Base-by-base conservation (phyloP, 1,140 invertebrate genomes). In the Diuraphis noxia region DNA sequence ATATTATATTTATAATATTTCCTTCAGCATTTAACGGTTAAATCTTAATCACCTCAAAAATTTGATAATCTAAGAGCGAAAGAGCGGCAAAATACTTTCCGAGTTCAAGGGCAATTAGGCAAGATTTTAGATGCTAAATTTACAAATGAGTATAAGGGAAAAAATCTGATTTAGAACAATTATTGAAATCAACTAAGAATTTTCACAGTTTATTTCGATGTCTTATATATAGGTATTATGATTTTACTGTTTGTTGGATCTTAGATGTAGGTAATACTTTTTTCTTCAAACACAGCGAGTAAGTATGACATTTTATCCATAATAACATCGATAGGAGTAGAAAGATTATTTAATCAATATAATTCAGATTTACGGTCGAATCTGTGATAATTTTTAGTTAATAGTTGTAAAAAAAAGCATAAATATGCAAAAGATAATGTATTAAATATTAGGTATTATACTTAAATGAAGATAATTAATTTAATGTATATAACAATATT, bases 361-460 rank as follows among this genome's bases (percentile, higher is more conserved):
- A 63, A 25, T n/a, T n/a, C 4, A n/a, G 4, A 5, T 30, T n/a
- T 19, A n/a, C 1, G 0, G 2, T 7, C 13, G 5, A n/a, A 72
- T n/a, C 4, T 0, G 13, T n/a, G n/a, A 72, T 72, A 5, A n/a
- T n/a, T 72, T 63, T 5, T n/a, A n/a, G 19, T 72, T 72, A n/a
- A n/a, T 72, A 34, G 5, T 72, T 5, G n/a, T n/a, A 72, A 72
- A n/a, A n/a, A n/a, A n/a, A n/a, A n/a, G n/a, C n/a, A n/a, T n/a
- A n/a, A n/a, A n/a, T n/a, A n/a, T n/a, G n/a, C n/a, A n/a, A n/a
- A n/a, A n/a, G n/a, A n/a, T n/a, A n/a, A n/a, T n/a, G n/a, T n/a
- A n/a, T n/a, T n/a, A n/a, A n/a, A n/a, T n/a, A n/a, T n/a, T 63
- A 72, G 13, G 17, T 17, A 34, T 13, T 4, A n/a, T 23, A 72